phyloP scores from a whole-genome alignment of 2,797 vertebrate species.

The Thunnus albacares region DNA sequence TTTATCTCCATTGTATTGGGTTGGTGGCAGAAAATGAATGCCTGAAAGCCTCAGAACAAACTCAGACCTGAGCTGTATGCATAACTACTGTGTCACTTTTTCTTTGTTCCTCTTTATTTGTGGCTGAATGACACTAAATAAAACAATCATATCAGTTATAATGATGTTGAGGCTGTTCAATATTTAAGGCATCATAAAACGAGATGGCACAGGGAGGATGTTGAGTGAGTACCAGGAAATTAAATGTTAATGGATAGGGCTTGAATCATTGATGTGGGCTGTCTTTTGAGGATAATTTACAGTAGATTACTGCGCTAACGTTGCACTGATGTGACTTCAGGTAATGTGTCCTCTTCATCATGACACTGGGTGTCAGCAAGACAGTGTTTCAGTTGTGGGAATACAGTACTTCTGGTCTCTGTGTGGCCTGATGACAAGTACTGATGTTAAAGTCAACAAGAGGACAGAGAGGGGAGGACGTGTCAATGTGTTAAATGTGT shows the following conservation, averaged over 20 bases:
- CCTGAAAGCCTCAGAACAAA: too few relatives aligned
- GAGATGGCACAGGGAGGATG: neutral
- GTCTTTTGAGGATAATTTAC: slow-evolving; percentile 20
- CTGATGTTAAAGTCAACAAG: slow-evolving; percentile 15
- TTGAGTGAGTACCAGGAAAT: neutral
- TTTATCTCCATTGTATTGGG: neutral
- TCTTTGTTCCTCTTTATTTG: too few relatives aligned
- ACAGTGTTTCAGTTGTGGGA: slow-evolving; percentile 1
- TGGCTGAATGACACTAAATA: neutral
- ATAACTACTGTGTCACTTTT: too few relatives aligned
- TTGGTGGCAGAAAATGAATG: neutral
- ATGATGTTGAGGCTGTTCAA: neutral
- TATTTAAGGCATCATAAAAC: neutral
- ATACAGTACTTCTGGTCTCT: neutral
- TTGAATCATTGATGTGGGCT: slow-evolving; percentile 13
- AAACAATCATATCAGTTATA: neutral
- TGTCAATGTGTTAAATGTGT: too few relatives aligned
- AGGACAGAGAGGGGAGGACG: neutral
- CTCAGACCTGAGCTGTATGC: too few relatives aligned
- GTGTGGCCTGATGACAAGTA: neutral
- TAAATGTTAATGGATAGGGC: slow-evolving; percentile 1
- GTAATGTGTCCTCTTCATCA: slow-evolving; percentile 23
- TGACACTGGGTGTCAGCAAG: slow-evolving; percentile 25
- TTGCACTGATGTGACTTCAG: slow-evolving; percentile 28
- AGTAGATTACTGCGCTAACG: slow-evolving; percentile 27